Evolutionary conservation across 2,113 vertebrate genomes (phyloP).

Genomic region (Brachionichthys hirsutus): DNA sequence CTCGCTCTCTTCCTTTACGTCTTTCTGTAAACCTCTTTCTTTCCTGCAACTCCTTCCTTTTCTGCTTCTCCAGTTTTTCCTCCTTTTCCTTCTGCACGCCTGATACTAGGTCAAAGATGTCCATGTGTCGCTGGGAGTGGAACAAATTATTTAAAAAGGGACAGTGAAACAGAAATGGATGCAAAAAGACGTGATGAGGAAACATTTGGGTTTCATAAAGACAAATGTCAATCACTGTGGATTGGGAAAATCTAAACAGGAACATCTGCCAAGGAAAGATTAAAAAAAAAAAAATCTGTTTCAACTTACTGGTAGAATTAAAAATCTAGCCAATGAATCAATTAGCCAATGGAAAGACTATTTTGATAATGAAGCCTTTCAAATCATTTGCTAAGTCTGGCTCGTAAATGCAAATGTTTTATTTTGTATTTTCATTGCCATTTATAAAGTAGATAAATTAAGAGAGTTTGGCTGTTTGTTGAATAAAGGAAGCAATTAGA

Average conservation of each 20-base stretch:
- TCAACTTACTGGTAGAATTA: no score
- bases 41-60: conserved; percentile 78
- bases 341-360: no score
- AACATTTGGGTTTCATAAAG: conserved; percentile 1
- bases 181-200: neutral
- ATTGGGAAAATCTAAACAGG: neutral
- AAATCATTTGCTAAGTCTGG: no score
- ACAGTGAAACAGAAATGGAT: neutral
- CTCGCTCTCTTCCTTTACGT: conserved; percentile 73
- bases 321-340: no score
- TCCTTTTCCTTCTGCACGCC: conserved; percentile 77
- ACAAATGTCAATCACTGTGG: neutral
- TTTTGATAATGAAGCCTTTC: no score
- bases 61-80: conserved; percentile 78
- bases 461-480: no score
- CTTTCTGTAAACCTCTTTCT: conserved; percentile 68
- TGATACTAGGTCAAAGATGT: conserved; percentile 83
- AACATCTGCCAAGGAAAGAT: neutral
- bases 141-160: conserved; percentile 49
- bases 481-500: no score
- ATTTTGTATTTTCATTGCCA: no score
- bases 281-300: no score
- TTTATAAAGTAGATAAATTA: no score
- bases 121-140: conserved; percentile 72
- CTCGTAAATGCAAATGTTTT: no score